Base-by-base conservation (phyloP, 2,888 invertebrate species). In the Smittia sp. region DNA sequence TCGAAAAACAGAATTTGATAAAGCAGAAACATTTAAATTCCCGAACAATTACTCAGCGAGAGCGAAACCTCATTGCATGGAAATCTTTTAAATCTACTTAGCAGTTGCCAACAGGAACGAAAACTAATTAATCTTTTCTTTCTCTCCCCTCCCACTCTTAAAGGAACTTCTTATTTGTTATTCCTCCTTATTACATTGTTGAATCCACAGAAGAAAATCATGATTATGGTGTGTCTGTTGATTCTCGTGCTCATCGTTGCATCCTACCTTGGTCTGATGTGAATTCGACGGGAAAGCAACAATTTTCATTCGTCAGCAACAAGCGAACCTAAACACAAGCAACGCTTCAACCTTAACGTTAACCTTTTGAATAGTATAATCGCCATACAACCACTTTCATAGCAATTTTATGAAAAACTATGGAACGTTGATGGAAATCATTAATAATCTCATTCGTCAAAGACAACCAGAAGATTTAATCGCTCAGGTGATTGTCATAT, bases 171-270 rank as follows among this genome's bases (percentile, higher is more conserved):
- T n/a, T 9, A n/a, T 54, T 54, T n/a, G 15, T 6, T 18, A 13
- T 54, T n/a, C 15, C 18, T 54, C 18, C 18, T 18, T 13, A 6
- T 6, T 7, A 54, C 9, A 9, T n/a, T 54, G 6, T 18, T 6
- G 22, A n/a, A 62, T 65, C 6, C 88, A 87, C 90, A 91, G 91
- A 93, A 93, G 92, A 90, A 92, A 89, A 92, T 93, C 85, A 90
- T 92, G 90, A 93, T 94, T 88, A 88, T 92, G 85, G 89, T 93
- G 86, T 93, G 93, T 87, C 89, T 93, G 85, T 88, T 91, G 84
- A 88, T 93, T 84, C 87, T 91, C 85, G 88, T 89, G 83, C 85
- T 91, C 85, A 89, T 92, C 82, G 85, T 91, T 83, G 90, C 90
- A 80, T 85, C 89, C 82, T 87, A 88, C 84, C 85, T 89, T 58